Conservation (phyloP, 2,888 invertebrate species). For the Clanis bilineata region DNA sequence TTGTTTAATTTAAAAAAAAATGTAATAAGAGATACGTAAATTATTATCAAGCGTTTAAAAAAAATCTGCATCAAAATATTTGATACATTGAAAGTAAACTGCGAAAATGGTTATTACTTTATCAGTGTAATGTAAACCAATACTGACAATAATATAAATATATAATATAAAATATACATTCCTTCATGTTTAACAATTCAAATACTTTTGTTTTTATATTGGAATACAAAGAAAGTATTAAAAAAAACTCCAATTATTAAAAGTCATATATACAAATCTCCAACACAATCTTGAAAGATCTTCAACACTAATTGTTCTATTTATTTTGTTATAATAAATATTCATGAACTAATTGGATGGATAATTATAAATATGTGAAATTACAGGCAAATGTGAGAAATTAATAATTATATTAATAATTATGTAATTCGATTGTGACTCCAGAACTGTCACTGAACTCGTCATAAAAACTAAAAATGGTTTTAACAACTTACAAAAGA, state of each 20-base stretch:
- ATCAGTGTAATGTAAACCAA: slow-evolving; percentile 32
- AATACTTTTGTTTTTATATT: slow-evolving; percentile 60
- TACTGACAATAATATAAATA: slow-evolving; percentile 39
- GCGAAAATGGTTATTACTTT: slow-evolving; percentile 12
- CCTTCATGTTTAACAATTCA: slow-evolving; percentile 66
- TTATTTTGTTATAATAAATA: slow-evolving; percentile 39
- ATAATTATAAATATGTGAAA: slow-evolving; percentile 39
- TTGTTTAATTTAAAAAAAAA: background rate
- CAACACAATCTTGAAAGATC: slow-evolving; percentile 43
- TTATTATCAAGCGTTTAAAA: slow-evolving; percentile 9
- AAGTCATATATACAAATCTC: slow-evolving; percentile 60
- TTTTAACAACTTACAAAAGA: slow-evolving; percentile 77
- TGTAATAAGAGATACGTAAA: background rate
- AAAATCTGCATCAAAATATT: slow-evolving; percentile 11
- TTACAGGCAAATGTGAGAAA: slow-evolving; percentile 54
- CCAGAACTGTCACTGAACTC: slow-evolving; percentile 68
- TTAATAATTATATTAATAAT: slow-evolving; percentile 35
- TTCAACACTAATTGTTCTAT: slow-evolving; percentile 49
- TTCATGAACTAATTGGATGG: slow-evolving; percentile 34
- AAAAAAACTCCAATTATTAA: slow-evolving; percentile 52
- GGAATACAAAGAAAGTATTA: slow-evolving; percentile 57
- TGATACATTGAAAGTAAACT: slow-evolving; percentile 13
- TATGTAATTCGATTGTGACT: slow-evolving; percentile 64
- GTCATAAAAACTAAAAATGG: slow-evolving; percentile 75
- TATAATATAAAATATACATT: slow-evolving; percentile 62